Percentiles rank a stretch among this genome's conserved stretches.
These are phyloP conservation scores for Tetranychus cinnabarinus DNA, from an alignment of 1,140 invertebrate species.

Conservation along the genomic window DNA sequence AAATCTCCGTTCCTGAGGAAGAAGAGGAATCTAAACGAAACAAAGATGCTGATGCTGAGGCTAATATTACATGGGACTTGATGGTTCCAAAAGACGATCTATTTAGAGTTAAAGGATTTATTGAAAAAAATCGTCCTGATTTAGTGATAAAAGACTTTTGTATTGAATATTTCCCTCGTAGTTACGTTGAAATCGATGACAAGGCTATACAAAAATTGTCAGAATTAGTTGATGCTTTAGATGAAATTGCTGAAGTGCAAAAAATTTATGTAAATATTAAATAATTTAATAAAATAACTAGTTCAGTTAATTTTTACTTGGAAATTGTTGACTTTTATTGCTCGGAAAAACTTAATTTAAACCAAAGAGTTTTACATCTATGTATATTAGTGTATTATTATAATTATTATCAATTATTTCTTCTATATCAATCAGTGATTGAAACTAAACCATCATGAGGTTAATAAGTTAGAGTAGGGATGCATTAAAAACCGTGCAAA, in stretches of 20 bases:
- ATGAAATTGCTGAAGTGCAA: slow-evolving; percentile 23
- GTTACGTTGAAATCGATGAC: slow-evolving; percentile 20
- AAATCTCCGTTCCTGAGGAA: slow-evolving; percentile 7
- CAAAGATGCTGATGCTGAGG: slow-evolving; percentile 4
- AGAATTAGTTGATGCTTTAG: slow-evolving; percentile 23
- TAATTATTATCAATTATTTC: no score
- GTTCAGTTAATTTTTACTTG: no score
- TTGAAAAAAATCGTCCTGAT: slow-evolving; percentile 8
- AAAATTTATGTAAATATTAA: slow-evolving; percentile 28
- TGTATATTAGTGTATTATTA: no score
- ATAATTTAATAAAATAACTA: slow-evolving; percentile 1
- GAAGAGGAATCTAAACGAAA: slow-evolving; percentile 2
- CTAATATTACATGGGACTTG: slow-evolving; percentile 5
- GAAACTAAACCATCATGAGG: no score
- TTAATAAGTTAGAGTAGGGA: no score
- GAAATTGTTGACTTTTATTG: no score
- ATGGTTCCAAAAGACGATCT: slow-evolving; percentile 7
- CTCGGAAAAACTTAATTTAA: no score
- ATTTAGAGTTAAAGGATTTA: slow-evolving; percentile 10
- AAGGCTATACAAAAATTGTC: slow-evolving; percentile 19
- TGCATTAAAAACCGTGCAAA: no score
- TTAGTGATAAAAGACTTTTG: slow-evolving; percentile 15
- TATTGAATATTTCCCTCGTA: slow-evolving; percentile 23
- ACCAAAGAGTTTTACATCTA: no score
- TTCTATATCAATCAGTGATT: no score